phyloP scores from a whole-genome alignment of 1,140 invertebrate species.

The Papilio xuthus region DNA sequence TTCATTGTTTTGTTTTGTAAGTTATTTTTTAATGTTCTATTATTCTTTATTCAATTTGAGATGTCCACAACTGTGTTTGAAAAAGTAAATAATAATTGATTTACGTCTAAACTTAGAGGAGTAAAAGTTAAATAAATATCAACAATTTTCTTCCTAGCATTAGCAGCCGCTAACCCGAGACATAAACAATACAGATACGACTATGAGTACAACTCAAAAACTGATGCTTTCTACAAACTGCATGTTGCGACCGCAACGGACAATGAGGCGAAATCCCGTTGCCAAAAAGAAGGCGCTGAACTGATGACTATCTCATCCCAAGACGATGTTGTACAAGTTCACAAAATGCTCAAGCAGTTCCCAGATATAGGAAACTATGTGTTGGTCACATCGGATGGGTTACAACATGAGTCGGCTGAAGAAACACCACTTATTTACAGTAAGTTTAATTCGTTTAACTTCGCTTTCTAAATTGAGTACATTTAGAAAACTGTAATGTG shows the following conservation, averaged over 20 bases:
- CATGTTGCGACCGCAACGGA: conserved; percentile 46
- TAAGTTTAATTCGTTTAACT: conserved; percentile 40
- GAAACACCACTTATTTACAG: conserved; percentile 49
- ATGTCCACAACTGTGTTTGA: neutral
- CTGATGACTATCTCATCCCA: conserved; percentile 47
- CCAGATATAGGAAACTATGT: conserved; percentile 56
- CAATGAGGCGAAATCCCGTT: conserved; percentile 35
- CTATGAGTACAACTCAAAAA: conserved; percentile 56
- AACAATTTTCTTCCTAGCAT: conserved; percentile 18
- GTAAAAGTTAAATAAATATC: neutral
- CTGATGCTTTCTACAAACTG: conserved; percentile 63
- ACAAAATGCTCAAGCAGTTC: conserved; percentile 61
- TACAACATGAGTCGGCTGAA: conserved; percentile 50
- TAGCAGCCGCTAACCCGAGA: neutral
- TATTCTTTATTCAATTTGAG: neutral
- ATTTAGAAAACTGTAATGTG: no score
- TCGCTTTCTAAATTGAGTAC: neutral
- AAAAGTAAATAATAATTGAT: neutral
- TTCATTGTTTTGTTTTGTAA: conserved; percentile 10
- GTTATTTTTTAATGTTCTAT: neutral
- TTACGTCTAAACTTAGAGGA: neutral
- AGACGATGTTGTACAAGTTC: conserved; percentile 50
- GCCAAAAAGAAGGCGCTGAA: conserved; percentile 49
- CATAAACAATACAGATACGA: conserved; percentile 55
- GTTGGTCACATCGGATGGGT: conserved; percentile 51